Evolutionary conservation across 2,113 vertebrate genomes (phyloP).

Genomic region (Nicator chloris): DNA sequence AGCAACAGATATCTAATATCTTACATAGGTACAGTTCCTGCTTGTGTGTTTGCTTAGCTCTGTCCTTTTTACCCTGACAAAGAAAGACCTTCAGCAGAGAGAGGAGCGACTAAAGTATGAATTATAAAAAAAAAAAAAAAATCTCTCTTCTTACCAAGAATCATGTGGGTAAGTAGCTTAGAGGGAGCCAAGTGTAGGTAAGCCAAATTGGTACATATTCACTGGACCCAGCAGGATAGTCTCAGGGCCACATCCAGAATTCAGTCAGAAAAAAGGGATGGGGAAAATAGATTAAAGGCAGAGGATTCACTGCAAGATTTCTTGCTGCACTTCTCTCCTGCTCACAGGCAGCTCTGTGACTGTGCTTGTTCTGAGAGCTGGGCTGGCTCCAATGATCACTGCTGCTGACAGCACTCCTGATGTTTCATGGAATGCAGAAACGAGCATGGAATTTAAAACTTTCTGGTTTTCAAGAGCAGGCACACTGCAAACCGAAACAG

Average conservation of each 20-base stretch:
- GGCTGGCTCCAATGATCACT: neutral
- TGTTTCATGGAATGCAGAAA: neutral
- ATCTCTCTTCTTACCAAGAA: neutral
- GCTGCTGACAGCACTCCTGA: neutral
- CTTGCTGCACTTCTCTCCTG: neutral
- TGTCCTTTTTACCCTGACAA: neutral
- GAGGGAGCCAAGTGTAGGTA: neutral
- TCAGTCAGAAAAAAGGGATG: neutral
- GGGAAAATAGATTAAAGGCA: neutral
- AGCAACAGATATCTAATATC: neutral
- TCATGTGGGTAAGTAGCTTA: neutral
- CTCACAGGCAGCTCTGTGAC: fast-evolving
- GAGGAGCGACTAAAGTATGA: neutral
- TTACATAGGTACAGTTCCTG: neutral
- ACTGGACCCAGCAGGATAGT: neutral
- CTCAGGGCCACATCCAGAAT: neutral
- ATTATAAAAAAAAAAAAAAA: neutral
- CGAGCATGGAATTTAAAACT: fast-evolving
- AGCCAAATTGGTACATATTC: neutral
- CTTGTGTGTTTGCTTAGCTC: neutral
- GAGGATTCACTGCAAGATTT: neutral
- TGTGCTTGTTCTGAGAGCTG: neutral
- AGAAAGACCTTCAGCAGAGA: neutral
- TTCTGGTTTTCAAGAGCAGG: neutral
- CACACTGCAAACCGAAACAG: neutral